Base-by-base conservation (phyloP, 2,888 invertebrate genomes). In the Synergus umbraculus region DNA sequence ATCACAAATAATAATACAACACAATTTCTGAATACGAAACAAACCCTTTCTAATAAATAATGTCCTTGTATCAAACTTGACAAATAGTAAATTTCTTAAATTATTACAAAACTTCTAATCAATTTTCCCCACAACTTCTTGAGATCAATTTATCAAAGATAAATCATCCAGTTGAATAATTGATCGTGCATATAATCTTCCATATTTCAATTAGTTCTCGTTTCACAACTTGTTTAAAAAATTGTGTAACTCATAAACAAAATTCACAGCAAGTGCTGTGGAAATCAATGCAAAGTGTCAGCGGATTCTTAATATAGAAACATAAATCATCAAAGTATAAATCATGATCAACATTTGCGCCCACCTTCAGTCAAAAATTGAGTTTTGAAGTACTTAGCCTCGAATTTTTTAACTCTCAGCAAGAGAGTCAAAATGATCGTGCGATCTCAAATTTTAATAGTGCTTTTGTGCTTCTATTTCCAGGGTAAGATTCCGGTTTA, bases 381-480 rank as follows among this genome's bases (percentile, higher is more conserved):
- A 22, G 46, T 29, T 22, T 46, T 29, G 46, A 64, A 69, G 69
- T 12, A 22, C 54, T n/a, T 54, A 69, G 29, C 8, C 22, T 29
- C 2, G 18, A 69, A 69, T 46, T 46, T 69, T 12, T 44, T 54
- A 8, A 46, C 15, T 49, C 12, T 29, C 58, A 2, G 60, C 15
- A 80, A 80, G 46, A n/a, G 41, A 41, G 58, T 77, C 46, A 77
- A 63, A 29, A 82, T 81, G 82, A 60, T 78, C 37, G 37, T 22
- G 43, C 46, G 22, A 64, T 44, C 76, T 37, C 46, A 67, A 64
- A 46, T 79, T 60, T 80, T 79, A 67, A 60, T 78, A n/a, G 41
- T 76, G 22, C 12, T 58, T 41, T 69, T 67, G 49, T 76, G 66
- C 63, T 10, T 63, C 1, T n/a, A 60, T 63, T 37, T 29, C 37